These are phyloP conservation scores for Anas acuta DNA, from an alignment of 2,797 vertebrate genomes.

Conservation along the genomic window DNA sequence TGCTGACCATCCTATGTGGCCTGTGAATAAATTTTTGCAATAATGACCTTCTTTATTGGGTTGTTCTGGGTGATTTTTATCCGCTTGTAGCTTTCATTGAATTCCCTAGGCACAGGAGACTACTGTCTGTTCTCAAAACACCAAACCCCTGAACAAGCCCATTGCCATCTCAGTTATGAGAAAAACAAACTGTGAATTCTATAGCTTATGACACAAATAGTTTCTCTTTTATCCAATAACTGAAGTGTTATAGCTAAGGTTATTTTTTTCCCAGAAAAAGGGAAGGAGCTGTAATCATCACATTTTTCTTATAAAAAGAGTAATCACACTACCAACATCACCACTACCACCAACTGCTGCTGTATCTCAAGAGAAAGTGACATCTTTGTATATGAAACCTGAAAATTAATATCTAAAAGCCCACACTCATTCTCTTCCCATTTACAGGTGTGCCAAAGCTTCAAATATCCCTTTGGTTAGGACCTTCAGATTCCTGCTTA, in stretches of 20 bases:
- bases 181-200: not conserved
- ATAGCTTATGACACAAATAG: not conserved
- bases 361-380: not conserved
- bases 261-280: not conserved
- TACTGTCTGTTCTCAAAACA: not conserved
- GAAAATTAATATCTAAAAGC: not conserved
- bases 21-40: not conserved
- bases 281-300: not conserved
- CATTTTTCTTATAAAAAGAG: not conserved
- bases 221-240: not conserved
- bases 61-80: not conserved
- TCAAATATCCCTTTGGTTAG: not conserved
- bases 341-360: not conserved
- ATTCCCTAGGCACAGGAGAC: not conserved
- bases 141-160: not conserved
- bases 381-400: not conserved
- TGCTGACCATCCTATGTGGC: not conserved
- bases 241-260: not conserved
- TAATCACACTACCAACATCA: not conserved
- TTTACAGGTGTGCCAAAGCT: not conserved
- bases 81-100: not conserved
- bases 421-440: not conserved
- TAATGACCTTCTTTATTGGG: not conserved
- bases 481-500: not conserved
- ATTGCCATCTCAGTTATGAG: not conserved